phyloP scores from a whole-genome alignment of 2,797 vertebrate species.

The Etheostoma perlongum region DNA sequence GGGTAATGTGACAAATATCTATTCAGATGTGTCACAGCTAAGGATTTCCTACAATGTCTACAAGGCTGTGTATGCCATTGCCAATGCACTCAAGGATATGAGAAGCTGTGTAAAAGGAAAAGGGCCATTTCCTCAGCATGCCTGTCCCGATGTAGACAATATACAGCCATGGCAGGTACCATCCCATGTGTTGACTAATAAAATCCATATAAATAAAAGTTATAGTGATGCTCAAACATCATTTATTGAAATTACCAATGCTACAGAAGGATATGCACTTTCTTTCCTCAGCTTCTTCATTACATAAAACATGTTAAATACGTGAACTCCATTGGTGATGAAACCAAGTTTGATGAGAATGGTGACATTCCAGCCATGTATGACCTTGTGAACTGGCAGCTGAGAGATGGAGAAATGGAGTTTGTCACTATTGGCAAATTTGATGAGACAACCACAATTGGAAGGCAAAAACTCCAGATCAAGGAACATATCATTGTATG shows the following conservation, averaged over 20 bases:
- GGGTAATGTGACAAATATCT: constrained; percentile 78
- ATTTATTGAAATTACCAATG: not conserved
- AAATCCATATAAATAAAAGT: not conserved
- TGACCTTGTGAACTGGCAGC: constrained; percentile 87
- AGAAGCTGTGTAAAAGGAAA: constrained; percentile 75
- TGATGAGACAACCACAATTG: constrained; percentile 69
- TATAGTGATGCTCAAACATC: not conserved
- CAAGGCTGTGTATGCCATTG: constrained; percentile 85
- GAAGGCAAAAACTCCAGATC: constrained; percentile 77
- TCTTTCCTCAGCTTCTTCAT: constrained; percentile 79
- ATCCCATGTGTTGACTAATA: not conserved
- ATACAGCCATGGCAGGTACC: constrained; percentile 85
- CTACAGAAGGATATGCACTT: not conserved
- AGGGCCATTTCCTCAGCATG: constrained; percentile 65
- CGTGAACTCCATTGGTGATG: constrained; percentile 80
- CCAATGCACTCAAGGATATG: constrained; percentile 79
- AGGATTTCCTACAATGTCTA: constrained; percentile 89
- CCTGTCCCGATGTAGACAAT: constrained; percentile 72
- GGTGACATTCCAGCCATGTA: constrained; percentile 86
- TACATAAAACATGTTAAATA: constrained; percentile 83
- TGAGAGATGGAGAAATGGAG: constrained; percentile 71
- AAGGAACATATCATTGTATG: constrained; percentile 79
- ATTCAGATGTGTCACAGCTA: constrained; percentile 87
- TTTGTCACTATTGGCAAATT: constrained; percentile 84
- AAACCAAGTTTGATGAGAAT: constrained; percentile 85